Conservation (phyloP, 2,797 vertebrate genomes). For the Etheostoma perlongum region DNA sequence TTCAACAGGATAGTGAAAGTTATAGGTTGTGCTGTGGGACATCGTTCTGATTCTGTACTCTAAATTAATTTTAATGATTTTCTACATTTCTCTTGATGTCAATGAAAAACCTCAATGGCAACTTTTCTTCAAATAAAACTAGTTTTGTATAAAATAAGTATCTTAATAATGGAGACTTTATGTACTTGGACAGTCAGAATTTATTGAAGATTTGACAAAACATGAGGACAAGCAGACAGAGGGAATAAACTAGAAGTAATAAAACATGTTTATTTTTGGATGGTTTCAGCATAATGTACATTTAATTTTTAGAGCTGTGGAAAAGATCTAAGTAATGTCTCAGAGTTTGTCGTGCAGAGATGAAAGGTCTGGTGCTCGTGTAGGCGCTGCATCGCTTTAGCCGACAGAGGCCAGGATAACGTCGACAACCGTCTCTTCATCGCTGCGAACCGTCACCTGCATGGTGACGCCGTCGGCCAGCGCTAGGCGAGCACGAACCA, state of each 20-base stretch:
- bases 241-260: conserved; percentile 18
- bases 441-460: conserved; percentile 96
- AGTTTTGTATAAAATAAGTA: conserved; percentile 65
- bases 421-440: conserved; percentile 91
- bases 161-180: neutral
- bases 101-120: conserved; percentile 31
- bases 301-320: conserved; percentile 25
- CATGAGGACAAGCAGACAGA: conserved; percentile 32
- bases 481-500: conserved; percentile 92
- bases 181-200: conserved; percentile 39
- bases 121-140: conserved; percentile 73
- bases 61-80: conserved; percentile 66
- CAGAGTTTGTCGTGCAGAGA: neutral
- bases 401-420: conserved; percentile 95
- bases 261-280: conserved; percentile 35
- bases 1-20: neutral
- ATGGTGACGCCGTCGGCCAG: conserved; percentile 96
- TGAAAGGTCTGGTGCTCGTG: neutral
- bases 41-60: conserved; percentile 21
- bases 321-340: neutral
- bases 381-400: conserved; percentile 66
- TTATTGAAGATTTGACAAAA: conserved; percentile 70
- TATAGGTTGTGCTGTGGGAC: neutral
- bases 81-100: conserved; percentile 62
- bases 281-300: conserved; percentile 28